Evolutionary conservation across 2,797 vertebrate genomes (phyloP), one percentile per base, ranked within the genome.

Genomic region (Echeneis naucrates): DNA sequence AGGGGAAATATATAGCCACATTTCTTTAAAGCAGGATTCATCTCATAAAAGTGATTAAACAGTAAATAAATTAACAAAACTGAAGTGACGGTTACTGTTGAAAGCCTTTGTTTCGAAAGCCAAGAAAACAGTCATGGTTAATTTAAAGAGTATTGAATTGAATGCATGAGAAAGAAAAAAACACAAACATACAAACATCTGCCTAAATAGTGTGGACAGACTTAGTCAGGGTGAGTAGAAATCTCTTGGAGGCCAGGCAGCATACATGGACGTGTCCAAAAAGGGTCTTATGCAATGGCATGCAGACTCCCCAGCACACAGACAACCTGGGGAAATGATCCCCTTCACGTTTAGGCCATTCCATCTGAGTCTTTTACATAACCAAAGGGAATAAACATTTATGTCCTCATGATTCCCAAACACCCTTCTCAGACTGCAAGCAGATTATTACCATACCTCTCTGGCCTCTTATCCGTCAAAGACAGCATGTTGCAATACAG

Each of bases 311-410:
- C n/a, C 68, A 73, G 77, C 50, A 12, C 63, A 71, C 72, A 72
- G 78, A 69, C 66, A 63, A 90, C 87, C 85, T 79, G 80, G 35
- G 30, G 70, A 66, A 60, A 56, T 78, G 84, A 83, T 82, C 70
- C 78, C 48, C 75, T 51, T 45, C 84, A 75, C 37, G 54, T 83
- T 83, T 73, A 72, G 65, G 66, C 70, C 78, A 65, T 76, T 72
- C 81, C 75, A 72, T 74, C 79, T 77, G 68, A 77, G 57, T 80
- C 78, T 56, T 90, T 93, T 90, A 91, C 81, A 68, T 89, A 91
- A 92, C 68, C 56, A 37, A 16, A 73, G 63, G 32, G 73, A 81
- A 72, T 48, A 57, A 78, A 74, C 76, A 76, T 67, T 23, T 55
- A 72, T 75, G 60, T 63, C 61, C 47, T 77, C 70, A 57, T 63